phyloP scores from a whole-genome alignment of 2,797 vertebrate species.

The Microctenopoma lineatum region DNA sequence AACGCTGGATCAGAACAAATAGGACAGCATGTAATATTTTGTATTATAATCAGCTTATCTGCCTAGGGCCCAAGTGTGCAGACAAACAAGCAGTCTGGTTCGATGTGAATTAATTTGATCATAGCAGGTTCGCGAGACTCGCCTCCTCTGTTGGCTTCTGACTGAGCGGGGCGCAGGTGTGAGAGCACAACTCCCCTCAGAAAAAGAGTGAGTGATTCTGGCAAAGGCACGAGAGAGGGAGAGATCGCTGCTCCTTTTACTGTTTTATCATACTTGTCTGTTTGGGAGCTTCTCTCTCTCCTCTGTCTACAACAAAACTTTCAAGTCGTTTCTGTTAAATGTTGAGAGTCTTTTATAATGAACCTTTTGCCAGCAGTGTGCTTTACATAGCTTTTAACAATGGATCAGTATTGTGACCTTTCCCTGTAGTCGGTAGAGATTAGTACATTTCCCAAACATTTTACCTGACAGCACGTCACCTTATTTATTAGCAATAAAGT shows the following conservation, averaged over 20 bases:
- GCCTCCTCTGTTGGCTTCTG: constrained; percentile 47
- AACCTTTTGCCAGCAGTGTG: neutral
- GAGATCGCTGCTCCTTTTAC: constrained; percentile 44
- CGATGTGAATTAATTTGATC: constrained; percentile 74
- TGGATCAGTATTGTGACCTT: neutral
- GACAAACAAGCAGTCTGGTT: constrained; percentile 70
- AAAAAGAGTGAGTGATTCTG: constrained; percentile 44
- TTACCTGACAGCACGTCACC: neutral
- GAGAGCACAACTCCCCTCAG: constrained; percentile 34
- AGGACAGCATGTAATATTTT: constrained; percentile 80
- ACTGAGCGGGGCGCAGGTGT: constrained; percentile 58
- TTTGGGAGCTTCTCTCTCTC: neutral
- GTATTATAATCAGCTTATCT: constrained; percentile 81
- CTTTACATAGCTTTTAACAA: neutral
- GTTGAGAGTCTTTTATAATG: neutral
- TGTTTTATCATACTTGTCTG: constrained; percentile 6
- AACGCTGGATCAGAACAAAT: constrained; percentile 79
- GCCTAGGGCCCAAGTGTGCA: constrained; percentile 70
- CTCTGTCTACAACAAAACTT: neutral
- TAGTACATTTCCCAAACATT: neutral
- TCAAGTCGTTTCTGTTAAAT: neutral
- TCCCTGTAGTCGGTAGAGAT: neutral
- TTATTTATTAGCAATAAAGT: neutral
- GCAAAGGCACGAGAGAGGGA: constrained; percentile 43
- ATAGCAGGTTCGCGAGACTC: constrained; percentile 64